Base-by-base conservation (phyloP, 2,797 vertebrate species). In the Craterocephalus amniculus region DNA sequence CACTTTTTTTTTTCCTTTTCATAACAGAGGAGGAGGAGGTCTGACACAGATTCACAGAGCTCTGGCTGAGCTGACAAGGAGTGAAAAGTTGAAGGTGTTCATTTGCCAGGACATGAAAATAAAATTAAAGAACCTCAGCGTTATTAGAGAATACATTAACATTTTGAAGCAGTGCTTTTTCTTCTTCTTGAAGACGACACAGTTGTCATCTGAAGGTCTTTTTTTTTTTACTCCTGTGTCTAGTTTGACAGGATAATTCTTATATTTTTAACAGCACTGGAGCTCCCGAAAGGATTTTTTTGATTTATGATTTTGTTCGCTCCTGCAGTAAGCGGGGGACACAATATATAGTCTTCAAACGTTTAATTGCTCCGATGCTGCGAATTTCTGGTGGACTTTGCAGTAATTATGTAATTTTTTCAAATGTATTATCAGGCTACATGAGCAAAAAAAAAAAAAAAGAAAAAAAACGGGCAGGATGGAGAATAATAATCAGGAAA, bases 41-140 rank as follows among this genome's bases (percentile, higher is more conserved):
- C 75, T 83, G 70, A 72, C 78, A 77, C 54, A n/a, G 55, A 66
- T 76, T 63, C 56, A 27, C 45, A 58, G 72, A 69, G 59, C 56
- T 40, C 26, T n/a, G 59, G 24, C 71, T 60, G 54, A 67, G 73
- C 45, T 79, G 82, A 82, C 76, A 66, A 63, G 65, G 29, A 74
- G 69, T 16, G 67, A 66, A 75, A 65, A 63, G 69, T 67, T 74
- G 51, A 74, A 27, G 62, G 58, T 71, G 76, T 43, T 43, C 56
- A 68, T 87, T 79, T 84, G 73, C 81, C 72, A 65, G 14, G 38
- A 56, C 29, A 67, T 9, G 38, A 61, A 59, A 60, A 35, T n/a
- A 1, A 35, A 11, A 34, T 29, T 29, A 22, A 63, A 14, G 0
- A 43, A 43, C 18, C 40, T 12, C 31, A 16, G 24, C n/a, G 20